Evolutionary conservation across 2,797 vertebrate genomes (phyloP).

Genomic region (Pangasius larnaudii): DNA sequence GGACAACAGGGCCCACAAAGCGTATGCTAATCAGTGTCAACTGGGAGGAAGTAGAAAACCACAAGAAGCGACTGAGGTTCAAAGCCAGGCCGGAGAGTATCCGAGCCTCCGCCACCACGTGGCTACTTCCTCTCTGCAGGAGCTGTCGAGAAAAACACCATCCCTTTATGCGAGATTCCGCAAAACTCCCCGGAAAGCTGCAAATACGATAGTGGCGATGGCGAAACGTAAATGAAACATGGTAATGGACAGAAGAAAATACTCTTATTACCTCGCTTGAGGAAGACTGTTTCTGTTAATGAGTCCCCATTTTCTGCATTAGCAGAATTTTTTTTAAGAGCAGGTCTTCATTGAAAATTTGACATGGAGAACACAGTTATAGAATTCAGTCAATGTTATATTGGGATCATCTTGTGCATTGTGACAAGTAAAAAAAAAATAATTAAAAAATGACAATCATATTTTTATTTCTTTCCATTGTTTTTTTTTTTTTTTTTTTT

Average conservation of each 20-base stretch:
- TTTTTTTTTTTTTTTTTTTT: background rate
- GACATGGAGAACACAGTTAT: background rate
- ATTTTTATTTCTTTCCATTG: background rate
- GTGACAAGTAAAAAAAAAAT: background rate
- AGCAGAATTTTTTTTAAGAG: background rate
- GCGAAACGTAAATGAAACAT: background rate
- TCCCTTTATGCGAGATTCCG: background rate
- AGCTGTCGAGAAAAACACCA: background rate
- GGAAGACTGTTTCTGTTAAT: background rate
- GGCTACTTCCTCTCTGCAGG: slow-evolving; percentile 28
- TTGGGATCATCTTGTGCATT: background rate
- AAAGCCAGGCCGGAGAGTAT: slow-evolving; percentile 40
- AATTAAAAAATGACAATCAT: background rate
- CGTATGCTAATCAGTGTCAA: slow-evolving; percentile 63
- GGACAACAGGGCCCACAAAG: slow-evolving; percentile 44
- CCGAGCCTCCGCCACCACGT: slow-evolving; percentile 3
- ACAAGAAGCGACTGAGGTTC: slow-evolving; percentile 36
- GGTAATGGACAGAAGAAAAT: background rate
- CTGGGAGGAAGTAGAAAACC: slow-evolving; percentile 48
- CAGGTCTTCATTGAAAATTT: background rate
- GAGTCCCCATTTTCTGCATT: background rate
- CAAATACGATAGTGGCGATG: background rate
- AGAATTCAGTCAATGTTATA: background rate
- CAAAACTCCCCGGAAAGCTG: background rate
- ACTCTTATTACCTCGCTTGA: background rate